Conservation (phyloP, 2,888 invertebrate species). For the Habroteleia sp. region DNA sequence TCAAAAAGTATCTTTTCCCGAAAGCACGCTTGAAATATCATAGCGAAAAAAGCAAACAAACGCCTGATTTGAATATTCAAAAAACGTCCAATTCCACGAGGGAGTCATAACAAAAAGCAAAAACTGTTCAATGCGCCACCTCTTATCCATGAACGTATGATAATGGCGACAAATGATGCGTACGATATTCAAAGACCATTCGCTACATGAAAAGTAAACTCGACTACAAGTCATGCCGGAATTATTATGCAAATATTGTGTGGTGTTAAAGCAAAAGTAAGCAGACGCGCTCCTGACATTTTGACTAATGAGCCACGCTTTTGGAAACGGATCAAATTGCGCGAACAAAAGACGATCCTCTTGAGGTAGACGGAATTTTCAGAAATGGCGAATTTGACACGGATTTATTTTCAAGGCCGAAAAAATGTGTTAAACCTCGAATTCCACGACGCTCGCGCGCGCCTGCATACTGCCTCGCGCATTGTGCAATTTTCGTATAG, state of each 20-base stretch:
- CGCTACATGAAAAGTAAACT: neutral
- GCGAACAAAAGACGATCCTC: constrained; percentile 21
- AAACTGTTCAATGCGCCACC: neutral
- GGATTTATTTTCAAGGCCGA: constrained; percentile 52
- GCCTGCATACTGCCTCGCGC: constrained; percentile 22
- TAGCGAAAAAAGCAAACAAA: neutral
- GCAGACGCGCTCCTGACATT: constrained; percentile 15
- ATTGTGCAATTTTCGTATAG: constrained; percentile 61
- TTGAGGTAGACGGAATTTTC: constrained; percentile 12
- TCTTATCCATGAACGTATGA: too few species aligned
- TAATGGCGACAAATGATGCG: neutral
- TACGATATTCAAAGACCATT: constrained; percentile 7
- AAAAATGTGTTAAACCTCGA: constrained; percentile 50
- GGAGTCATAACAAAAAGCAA: neutral
- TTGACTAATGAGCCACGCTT: constrained; percentile 34
- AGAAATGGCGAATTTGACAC: constrained; percentile 51
- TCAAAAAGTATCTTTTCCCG: too few species aligned
- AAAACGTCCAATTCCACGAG: neutral
- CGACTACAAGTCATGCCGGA: constrained; percentile 11
- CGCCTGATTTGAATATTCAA: neutral
- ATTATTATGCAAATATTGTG: constrained; percentile 47
- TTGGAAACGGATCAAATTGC: constrained; percentile 22
- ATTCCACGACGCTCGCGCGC: constrained; percentile 28
- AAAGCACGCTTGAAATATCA: too few species aligned
- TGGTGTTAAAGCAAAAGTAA: constrained; percentile 27